phyloP scores from a whole-genome alignment of 2,113 vertebrate genomes.

The Edolisoma coerulescens region DNA sequence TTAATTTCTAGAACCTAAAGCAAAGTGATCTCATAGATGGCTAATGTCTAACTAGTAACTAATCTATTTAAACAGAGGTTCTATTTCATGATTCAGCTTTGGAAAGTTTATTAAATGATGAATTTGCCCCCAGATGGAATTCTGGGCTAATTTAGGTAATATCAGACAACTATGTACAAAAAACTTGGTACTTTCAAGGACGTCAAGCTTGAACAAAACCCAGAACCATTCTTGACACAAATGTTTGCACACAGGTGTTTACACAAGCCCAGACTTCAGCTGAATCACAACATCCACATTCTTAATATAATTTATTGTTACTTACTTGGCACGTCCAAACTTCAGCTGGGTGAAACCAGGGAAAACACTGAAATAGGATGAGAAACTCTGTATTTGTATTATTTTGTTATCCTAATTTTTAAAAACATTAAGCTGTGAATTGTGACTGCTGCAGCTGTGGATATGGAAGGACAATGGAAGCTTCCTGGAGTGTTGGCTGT shows the following conservation, averaged over 20 bases:
- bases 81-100: not conserved
- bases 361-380: not conserved
- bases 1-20: not conserved
- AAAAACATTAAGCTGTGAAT: constrained; percentile 9
- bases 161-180: not conserved
- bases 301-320: not conserved
- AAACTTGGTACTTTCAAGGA: not conserved
- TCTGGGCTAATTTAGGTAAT: not conserved
- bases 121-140: not conserved
- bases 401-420: constrained; percentile 1
- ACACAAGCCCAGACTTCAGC: not conserved
- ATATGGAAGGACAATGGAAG: constrained; percentile 53
- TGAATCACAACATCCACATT: not conserved
- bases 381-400: not conserved
- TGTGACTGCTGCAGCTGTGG: constrained; percentile 42
- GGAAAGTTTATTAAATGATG: not conserved
- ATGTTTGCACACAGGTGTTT: not conserved
- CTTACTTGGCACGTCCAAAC: not conserved
- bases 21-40: rapidly evolving
- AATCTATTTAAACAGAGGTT: not conserved
- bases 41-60: not conserved
- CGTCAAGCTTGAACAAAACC: not conserved
- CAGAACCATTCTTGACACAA: not conserved
- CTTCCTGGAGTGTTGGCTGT: constrained; percentile 42
- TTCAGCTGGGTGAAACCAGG: not conserved